Evolutionary conservation across 1,140 invertebrate genomes (phyloP).

Genomic region (Palaemon carinicauda): DNA sequence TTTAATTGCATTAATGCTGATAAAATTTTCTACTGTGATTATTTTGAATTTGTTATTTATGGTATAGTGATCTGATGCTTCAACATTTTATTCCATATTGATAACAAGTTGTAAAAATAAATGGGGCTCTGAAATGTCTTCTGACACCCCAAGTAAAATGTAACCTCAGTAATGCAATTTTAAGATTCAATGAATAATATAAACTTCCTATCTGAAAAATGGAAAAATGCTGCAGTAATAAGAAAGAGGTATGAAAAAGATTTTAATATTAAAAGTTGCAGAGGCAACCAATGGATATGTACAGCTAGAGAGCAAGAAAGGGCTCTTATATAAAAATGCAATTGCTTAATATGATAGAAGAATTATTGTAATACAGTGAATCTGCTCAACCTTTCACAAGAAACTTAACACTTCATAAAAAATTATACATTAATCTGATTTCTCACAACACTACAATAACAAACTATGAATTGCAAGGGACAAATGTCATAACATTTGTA

Average conservation of each 20-base stretch:
- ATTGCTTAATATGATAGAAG: slow-evolving; percentile 20
- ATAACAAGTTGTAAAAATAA: neutral
- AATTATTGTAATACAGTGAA: slow-evolving; percentile 8
- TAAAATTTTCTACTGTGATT: neutral
- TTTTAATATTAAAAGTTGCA: slow-evolving; percentile 33
- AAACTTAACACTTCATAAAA: neutral
- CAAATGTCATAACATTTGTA: no score
- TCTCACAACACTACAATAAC: no score
- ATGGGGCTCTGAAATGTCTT: neutral
- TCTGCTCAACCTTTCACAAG: neutral
- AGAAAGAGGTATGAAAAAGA: slow-evolving; percentile 30
- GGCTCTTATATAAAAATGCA: slow-evolving; percentile 17
- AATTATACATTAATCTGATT: no score
- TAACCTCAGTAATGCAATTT: no score
- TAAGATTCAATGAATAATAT: no score
- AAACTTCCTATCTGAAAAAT: no score
- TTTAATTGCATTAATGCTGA: neutral
- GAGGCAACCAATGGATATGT: slow-evolving; percentile 47
- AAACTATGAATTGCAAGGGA: no score
- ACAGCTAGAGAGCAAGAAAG: slow-evolving; percentile 31
- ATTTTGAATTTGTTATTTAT: neutral
- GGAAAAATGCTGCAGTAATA: neutral
- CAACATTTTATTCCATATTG: neutral
- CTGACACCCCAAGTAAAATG: neutral
- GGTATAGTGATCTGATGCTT: neutral